Percentiles rank a stretch among this genome's conserved stretches.
These are phyloP conservation scores for Liparis tanakae DNA, from an alignment of 2,797 vertebrate species.

Conservation along the genomic window DNA sequence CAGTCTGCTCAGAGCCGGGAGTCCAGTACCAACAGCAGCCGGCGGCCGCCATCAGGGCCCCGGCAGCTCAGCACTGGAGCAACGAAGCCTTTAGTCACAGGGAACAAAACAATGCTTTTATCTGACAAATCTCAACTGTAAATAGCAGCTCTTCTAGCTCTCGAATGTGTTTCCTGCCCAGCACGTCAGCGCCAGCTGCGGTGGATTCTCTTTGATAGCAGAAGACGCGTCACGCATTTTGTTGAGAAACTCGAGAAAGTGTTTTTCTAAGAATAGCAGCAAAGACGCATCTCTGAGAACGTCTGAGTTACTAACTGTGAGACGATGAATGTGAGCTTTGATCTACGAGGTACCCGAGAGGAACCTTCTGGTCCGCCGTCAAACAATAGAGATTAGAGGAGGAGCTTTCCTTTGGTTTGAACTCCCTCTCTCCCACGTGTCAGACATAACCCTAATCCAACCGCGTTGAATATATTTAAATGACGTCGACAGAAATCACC, in stretches of 20 bases:
- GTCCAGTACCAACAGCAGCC: constrained; percentile 46
- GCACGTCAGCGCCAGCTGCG: neutral
- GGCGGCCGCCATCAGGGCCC: constrained; percentile 33
- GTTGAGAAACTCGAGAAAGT: neutral
- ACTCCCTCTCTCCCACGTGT: neutral
- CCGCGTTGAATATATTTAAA: neutral
- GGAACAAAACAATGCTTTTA: constrained; percentile 19
- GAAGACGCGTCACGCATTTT: neutral
- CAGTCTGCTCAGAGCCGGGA: constrained; percentile 81
- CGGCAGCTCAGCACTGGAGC: constrained; percentile 6
- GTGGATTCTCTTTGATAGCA: neutral
- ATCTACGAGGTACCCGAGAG: neutral
- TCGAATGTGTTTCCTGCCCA: neutral
- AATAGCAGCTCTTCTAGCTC: neutral
- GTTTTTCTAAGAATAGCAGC: neutral
- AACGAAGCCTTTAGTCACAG: constrained; percentile 4
- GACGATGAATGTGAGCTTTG: too few relatives aligned
- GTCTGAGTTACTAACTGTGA: too few relatives aligned
- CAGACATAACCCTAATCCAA: neutral
- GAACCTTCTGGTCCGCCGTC: neutral
- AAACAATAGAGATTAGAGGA: neutral
- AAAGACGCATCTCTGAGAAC: neutral
- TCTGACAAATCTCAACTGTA: constrained; percentile 10
- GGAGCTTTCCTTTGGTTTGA: neutral
- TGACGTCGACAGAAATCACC: neutral